Percentiles rank a stretch among this genome's conserved stretches.
phyloP scores from a whole-genome alignment of 2,797 vertebrate species.

The Enteromius unitaeniatus region DNA sequence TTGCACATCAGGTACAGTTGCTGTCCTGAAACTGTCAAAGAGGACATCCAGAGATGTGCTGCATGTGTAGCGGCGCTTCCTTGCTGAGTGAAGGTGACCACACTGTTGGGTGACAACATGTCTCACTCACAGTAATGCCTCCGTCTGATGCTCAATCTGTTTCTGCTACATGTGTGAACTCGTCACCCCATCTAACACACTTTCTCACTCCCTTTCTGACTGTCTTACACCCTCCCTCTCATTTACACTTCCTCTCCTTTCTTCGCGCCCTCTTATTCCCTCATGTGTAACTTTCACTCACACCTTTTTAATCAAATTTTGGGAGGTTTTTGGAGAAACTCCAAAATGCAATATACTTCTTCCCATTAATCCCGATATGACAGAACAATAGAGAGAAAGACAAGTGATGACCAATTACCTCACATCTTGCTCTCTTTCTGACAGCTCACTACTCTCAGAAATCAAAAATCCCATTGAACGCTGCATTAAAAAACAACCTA shows the following conservation, averaged over 20 bases:
- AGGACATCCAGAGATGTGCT: conserved; percentile 18
- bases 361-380: conserved; percentile 61
- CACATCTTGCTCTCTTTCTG: conserved; percentile 51
- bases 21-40: neutral
- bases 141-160: conserved; percentile 55
- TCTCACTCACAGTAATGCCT: conserved; percentile 39
- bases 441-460: conserved; percentile 52
- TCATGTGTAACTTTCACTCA: conserved; percentile 35
- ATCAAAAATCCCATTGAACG: neutral
- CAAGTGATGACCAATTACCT: conserved; percentile 58
- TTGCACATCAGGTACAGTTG: neutral
- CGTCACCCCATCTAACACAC: conserved; percentile 43
- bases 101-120: conserved; percentile 37
- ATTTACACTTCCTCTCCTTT: conserved; percentile 56
- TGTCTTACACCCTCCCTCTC: conserved; percentile 48
- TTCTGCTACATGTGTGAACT: conserved; percentile 46
- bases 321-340: conserved; percentile 37
- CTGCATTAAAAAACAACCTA: neutral
- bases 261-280: conserved; percentile 27
- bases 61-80: neutral
- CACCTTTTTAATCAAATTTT: conserved; percentile 51
- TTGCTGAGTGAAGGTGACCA: conserved; percentile 44
- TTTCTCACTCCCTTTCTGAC: conserved; percentile 34
- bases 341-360: conserved; percentile 44
- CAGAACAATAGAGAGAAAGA: conserved; percentile 49